Evolutionary conservation across 2,888 invertebrate species (phyloP).

Genomic region (Phania funesta): DNA sequence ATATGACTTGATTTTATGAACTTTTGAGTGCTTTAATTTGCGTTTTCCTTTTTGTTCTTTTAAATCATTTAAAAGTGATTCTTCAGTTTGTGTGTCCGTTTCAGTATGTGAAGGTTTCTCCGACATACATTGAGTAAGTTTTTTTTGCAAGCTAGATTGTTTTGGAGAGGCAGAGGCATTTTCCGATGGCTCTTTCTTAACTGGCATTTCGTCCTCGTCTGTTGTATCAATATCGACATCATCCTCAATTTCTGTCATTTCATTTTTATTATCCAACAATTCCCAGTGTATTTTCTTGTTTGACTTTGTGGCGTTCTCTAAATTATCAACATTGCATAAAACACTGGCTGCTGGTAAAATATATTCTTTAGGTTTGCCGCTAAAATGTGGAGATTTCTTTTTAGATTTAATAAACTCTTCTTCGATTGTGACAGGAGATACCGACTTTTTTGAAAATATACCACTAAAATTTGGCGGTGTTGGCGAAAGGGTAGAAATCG

Average conservation of each 20-base stretch:
- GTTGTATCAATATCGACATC: constrained; percentile 56
- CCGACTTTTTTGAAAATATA: constrained; percentile 46
- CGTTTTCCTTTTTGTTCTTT: neutral
- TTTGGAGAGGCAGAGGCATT: neutral
- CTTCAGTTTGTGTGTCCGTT: constrained; percentile 26
- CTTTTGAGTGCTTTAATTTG: neutral
- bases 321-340: constrained; percentile 57
- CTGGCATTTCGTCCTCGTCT: constrained; percentile 45
- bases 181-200: constrained; percentile 5
- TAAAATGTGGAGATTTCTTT: constrained; percentile 33
- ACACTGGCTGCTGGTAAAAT: constrained; percentile 57
- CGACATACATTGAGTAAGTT: neutral
- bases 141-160: neutral
- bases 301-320: constrained; percentile 48
- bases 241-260: constrained; percentile 60
- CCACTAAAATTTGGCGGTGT: constrained; percentile 62
- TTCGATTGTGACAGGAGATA: neutral
- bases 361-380: constrained; percentile 24
- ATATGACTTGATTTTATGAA: neutral
- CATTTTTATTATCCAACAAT: constrained; percentile 41
- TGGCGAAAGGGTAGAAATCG: constrained; percentile 51
- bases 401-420: constrained; percentile 25
- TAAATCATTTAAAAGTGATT: neutral
- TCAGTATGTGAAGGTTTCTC: neutral
- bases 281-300: constrained; percentile 56